Percentiles rank a stretch among this genome's conserved stretches.
These are phyloP conservation scores for Geodia barretti DNA, from an alignment of 37 sponge, comb jelly and placozoan species.

Conservation along the genomic window DNA sequence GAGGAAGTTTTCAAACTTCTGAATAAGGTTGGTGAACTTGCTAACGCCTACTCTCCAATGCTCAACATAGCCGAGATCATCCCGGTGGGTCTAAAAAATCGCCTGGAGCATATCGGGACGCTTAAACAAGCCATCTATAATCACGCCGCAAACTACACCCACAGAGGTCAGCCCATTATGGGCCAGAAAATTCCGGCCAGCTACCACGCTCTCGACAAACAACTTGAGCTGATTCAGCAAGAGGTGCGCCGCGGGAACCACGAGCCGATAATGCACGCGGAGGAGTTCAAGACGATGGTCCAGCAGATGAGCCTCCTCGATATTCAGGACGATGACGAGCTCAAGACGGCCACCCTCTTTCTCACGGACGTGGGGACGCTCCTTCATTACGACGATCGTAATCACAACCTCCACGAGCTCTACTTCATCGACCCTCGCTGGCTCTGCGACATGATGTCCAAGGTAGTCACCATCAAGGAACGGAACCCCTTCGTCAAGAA, in stretches of 20 bases:
- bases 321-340: slow-evolving; percentile 77
- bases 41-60: slow-evolving; percentile 28
- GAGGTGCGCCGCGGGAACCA: slow-evolving; percentile 51
- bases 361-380: slow-evolving; percentile 82
- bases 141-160: slow-evolving; percentile 62
- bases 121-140: slow-evolving; percentile 89
- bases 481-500: slow-evolving; percentile 79
- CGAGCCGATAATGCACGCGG: slow-evolving; percentile 76
- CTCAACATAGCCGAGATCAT: slow-evolving; percentile 68
- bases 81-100: slow-evolving; percentile 57
- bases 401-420: slow-evolving; percentile 78
- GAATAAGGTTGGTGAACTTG: slow-evolving; percentile 43
- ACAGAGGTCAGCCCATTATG: slow-evolving; percentile 62
- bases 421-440: slow-evolving; percentile 90
- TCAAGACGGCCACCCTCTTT: slow-evolving; percentile 82
- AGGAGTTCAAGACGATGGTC: slow-evolving; percentile 73
- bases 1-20: slow-evolving; percentile 40
- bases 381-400: slow-evolving; percentile 89
- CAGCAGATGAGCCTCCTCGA: slow-evolving; percentile 65
- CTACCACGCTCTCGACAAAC: slow-evolving; percentile 79
- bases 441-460: slow-evolving; percentile 93
- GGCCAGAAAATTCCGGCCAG: slow-evolving; percentile 89
- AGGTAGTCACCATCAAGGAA: slow-evolving; percentile 78
- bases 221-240: slow-evolving; percentile 59
- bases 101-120: slow-evolving; percentile 62